Conservation (phyloP, 2,113 vertebrate species). For the Odocoileus hemionus region DNA sequence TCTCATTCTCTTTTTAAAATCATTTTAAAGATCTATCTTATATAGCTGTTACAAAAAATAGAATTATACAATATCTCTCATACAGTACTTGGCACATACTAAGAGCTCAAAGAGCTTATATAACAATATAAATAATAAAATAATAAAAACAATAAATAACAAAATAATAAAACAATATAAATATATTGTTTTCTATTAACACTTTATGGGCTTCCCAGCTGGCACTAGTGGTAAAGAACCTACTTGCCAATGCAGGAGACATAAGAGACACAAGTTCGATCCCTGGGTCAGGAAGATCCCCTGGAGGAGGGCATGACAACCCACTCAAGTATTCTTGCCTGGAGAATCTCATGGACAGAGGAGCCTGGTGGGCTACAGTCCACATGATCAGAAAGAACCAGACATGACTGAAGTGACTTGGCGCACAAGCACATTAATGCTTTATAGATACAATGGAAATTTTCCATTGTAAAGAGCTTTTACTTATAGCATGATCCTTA, state of each 20-base stretch:
- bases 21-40: not conserved
- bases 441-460: not conserved
- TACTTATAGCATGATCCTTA: not conserved
- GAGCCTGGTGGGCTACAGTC: not conserved
- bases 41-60: not conserved
- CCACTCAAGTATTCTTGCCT: not conserved
- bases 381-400: not conserved
- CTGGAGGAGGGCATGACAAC: not conserved
- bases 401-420: not conserved
- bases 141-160: too few relatives aligned
- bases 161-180: not conserved
- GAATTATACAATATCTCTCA: not conserved
- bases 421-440: not conserved
- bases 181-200: not conserved
- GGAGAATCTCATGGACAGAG: not conserved
- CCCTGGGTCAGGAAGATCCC: not conserved
- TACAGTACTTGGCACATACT: not conserved
- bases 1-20: not conserved
- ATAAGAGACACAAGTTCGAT: not conserved
- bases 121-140: too few relatives aligned
- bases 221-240: not conserved
- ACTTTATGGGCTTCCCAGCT: not conserved
- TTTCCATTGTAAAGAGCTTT: not conserved
- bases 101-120: not conserved
- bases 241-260: not conserved